A percentile compares a stretch with the other conserved stretches of the same genome.
phyloP scores from a whole-genome alignment of 1,140 invertebrate species.

The Leptinotarsa lineolata region DNA sequence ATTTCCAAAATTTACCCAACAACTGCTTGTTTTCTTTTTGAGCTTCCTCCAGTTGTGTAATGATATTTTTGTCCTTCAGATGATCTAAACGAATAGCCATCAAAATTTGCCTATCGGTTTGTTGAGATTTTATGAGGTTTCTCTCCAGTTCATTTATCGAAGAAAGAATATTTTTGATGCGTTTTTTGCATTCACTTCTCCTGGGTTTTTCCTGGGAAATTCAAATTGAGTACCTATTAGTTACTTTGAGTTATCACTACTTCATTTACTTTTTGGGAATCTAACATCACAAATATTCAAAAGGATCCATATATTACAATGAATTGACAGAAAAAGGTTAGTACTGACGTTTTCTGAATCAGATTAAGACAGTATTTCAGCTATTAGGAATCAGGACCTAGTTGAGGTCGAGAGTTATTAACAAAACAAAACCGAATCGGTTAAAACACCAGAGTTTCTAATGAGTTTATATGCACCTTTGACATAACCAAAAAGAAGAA shows the following conservation, averaged over 20 bases:
- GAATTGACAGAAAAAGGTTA: not conserved
- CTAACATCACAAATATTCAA: not conserved
- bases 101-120: constrained; percentile 33
- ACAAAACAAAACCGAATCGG: too few species aligned
- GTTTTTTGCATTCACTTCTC: constrained; percentile 14
- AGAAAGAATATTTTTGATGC: not conserved
- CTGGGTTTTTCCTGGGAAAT: constrained; percentile 5
- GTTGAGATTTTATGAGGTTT: constrained; percentile 30
- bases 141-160: constrained; percentile 28
- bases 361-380: too few species aligned
- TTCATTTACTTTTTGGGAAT: not conserved
- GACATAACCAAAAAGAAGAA: too few species aligned
- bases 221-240: not conserved
- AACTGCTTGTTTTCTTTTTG: constrained; percentile 37
- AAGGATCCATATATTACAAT: not conserved
- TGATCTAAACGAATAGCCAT: constrained; percentile 32
- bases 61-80: constrained; percentile 25
- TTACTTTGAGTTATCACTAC: not conserved
- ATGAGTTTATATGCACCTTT: too few species aligned
- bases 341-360: not conserved
- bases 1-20: constrained; percentile 16
- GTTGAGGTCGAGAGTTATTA: too few species aligned
- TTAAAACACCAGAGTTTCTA: too few species aligned
- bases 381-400: too few species aligned
- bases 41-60: constrained; percentile 33